phyloP scores from a whole-genome alignment of 2,888 invertebrate genomes.

The Falcaria lacertinaria region DNA sequence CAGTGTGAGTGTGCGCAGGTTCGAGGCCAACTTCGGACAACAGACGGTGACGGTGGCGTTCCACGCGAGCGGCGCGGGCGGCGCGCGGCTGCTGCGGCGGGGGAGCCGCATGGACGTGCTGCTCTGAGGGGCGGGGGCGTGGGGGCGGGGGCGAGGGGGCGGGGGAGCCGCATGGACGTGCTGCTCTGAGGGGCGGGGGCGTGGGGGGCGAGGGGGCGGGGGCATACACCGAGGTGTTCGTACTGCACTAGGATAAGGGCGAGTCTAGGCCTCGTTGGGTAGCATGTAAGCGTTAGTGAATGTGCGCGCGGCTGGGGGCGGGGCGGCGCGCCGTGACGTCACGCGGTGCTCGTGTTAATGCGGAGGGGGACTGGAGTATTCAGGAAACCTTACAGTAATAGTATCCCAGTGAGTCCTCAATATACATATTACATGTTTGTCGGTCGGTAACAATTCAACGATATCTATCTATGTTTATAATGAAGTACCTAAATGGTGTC shows the following conservation, averaged over 20 bases:
- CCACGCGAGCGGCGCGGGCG: conserved; percentile 46
- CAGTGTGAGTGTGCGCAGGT: conserved; percentile 67
- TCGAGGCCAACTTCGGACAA: conserved; percentile 90
- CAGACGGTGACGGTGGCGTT: conserved; percentile 90
- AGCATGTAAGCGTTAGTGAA: not conserved
- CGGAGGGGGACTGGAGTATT: too few species aligned
- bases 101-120: conserved; percentile 70
- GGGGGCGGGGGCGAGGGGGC: conserved; percentile 59
- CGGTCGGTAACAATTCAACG: too few species aligned
- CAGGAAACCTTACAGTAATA: too few species aligned
- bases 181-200: conserved; percentile 50
- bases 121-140: conserved; percentile 45
- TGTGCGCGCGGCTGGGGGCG: too few species aligned
- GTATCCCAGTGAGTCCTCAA: too few species aligned
- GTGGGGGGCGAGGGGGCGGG: conserved; percentile 62
- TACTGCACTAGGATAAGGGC: conserved; percentile 56
- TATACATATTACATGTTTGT: too few species aligned
- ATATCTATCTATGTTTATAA: too few species aligned
- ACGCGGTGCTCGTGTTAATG: too few species aligned
- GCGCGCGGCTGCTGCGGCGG: conserved; percentile 63
- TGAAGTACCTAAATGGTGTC: too few species aligned
- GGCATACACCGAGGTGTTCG: conserved; percentile 56
- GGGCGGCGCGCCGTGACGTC: too few species aligned
- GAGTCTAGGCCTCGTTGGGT: conserved; percentile 11
- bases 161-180: conserved; percentile 68